A percentile compares a stretch with the other conserved stretches of the same genome.
phyloP scores from a whole-genome alignment of 2,113 vertebrate genomes.

The Pogona vitticeps region DNA sequence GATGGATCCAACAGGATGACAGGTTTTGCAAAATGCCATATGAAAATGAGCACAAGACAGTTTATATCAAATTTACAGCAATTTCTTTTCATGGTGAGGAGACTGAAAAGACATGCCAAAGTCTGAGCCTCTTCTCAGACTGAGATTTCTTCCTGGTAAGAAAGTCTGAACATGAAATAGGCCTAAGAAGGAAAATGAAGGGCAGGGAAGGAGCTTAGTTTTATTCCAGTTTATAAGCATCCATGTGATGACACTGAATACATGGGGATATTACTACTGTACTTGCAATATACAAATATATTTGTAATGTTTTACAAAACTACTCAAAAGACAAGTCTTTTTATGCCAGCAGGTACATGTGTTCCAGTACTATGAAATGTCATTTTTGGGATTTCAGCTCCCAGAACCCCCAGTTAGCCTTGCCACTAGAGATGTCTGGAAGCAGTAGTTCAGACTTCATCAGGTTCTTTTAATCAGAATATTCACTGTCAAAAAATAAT shows the following conservation, averaged over 20 bases:
- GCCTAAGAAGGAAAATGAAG: background rate
- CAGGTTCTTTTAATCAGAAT: constrained; percentile 61
- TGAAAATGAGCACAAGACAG: background rate
- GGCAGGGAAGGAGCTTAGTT: background rate
- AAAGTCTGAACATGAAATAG: fast-evolving
- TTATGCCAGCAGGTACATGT: background rate
- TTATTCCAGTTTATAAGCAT: background rate
- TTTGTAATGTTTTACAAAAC: background rate
- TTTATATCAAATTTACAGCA: background rate
- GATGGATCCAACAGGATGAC: no score
- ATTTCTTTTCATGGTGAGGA: background rate
- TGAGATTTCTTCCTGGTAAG: background rate
- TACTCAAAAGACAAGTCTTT: background rate
- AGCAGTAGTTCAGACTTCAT: no score
- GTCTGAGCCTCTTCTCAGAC: background rate
- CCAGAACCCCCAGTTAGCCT: no score
- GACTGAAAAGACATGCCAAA: background rate
- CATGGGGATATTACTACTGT: fast-evolving
- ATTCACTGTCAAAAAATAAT: constrained; percentile 77
- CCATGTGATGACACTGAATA: fast-evolving
- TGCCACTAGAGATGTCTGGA: no score
- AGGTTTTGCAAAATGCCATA: background rate
- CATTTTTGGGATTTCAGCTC: no score
- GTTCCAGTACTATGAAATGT: no score
- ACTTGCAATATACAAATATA: background rate